phyloP scores from a whole-genome alignment of 2,888 invertebrate genomes.

The Heliconius cydno region DNA sequence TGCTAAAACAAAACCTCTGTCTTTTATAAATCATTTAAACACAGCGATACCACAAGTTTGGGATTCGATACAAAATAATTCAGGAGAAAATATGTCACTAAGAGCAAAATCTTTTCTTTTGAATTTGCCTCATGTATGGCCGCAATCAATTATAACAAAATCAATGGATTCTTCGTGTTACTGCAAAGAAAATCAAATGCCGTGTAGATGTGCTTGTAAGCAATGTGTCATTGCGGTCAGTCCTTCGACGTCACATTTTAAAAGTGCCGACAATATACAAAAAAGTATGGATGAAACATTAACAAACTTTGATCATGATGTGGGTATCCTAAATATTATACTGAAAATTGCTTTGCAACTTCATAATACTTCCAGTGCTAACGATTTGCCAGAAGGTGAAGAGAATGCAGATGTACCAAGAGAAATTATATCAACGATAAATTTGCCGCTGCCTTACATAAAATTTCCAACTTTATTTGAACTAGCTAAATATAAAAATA shows the following conservation, averaged over 20 bases:
- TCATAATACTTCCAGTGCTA: slow-evolving; percentile 60
- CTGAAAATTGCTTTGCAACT: slow-evolving; percentile 73
- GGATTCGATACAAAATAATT: neutral
- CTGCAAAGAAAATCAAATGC: slow-evolving; percentile 63
- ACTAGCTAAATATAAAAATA: slow-evolving; percentile 60
- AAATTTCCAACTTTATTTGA: slow-evolving; percentile 68
- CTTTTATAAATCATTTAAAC: slow-evolving; percentile 6
- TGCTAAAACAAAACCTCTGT: slow-evolving; percentile 33
- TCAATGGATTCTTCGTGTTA: slow-evolving; percentile 59
- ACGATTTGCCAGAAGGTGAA: slow-evolving; percentile 49
- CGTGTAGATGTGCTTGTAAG: slow-evolving; percentile 69
- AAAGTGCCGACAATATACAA: slow-evolving; percentile 6
- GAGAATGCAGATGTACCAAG: slow-evolving; percentile 55
- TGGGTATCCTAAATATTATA: slow-evolving; percentile 60
- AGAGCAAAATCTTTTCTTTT: neutral
- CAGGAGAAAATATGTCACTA: neutral
- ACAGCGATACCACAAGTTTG: neutral
- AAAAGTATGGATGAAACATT: slow-evolving; percentile 19
- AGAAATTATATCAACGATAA: slow-evolving; percentile 57
- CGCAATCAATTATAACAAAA: slow-evolving; percentile 50
- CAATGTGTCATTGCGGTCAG: slow-evolving; percentile 61
- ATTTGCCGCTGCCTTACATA: slow-evolving; percentile 64
- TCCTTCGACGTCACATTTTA: slow-evolving; percentile 43
- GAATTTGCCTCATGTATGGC: slow-evolving; percentile 31
- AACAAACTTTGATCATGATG: neutral